These are phyloP conservation scores for Pangasius larnaudii DNA, from an alignment of 2,797 vertebrate species.

Conservation along the genomic window DNA sequence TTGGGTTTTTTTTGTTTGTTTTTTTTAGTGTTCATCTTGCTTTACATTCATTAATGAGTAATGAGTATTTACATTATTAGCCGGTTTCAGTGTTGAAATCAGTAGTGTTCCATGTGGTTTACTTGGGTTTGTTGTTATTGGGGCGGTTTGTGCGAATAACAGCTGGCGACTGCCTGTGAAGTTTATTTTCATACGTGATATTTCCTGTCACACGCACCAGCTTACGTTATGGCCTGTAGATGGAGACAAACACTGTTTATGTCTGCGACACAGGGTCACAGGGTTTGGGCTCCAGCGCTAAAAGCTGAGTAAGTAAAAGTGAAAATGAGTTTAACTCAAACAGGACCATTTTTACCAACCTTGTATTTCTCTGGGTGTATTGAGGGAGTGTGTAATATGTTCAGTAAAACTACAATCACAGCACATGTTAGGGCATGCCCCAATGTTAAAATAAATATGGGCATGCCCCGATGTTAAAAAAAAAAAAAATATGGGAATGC, in stretches of 20 bases:
- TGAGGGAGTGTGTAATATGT: not conserved
- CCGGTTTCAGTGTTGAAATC: constrained; percentile 11
- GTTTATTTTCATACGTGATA: constrained; percentile 1
- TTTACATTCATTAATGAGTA: not conserved
- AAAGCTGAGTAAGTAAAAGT: not conserved
- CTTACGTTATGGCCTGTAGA: constrained; percentile 35
- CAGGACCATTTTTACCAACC: not conserved
- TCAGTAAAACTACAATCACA: not conserved
- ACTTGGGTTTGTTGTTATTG: constrained; percentile 3
- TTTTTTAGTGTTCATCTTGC: no score
- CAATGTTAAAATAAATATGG: no score
- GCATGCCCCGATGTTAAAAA: no score
- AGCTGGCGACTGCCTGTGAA: not conserved
- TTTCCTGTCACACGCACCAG: not conserved
- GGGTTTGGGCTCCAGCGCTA: not conserved
- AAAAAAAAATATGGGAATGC: no score
- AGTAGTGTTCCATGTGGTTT: not conserved
- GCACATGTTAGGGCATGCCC: no score
- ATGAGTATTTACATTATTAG: not conserved
- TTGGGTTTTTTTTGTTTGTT: no score
- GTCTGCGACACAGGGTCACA: not conserved
- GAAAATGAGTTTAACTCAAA: not conserved
- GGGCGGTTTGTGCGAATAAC: not conserved
- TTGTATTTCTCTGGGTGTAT: not conserved
- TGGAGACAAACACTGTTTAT: constrained; percentile 46